A percentile compares a stretch with the other conserved stretches of the same genome.
These are phyloP conservation scores for Euplagia quadripunctaria DNA, from an alignment of 2,888 invertebrate genomes.

Conservation along the genomic window DNA sequence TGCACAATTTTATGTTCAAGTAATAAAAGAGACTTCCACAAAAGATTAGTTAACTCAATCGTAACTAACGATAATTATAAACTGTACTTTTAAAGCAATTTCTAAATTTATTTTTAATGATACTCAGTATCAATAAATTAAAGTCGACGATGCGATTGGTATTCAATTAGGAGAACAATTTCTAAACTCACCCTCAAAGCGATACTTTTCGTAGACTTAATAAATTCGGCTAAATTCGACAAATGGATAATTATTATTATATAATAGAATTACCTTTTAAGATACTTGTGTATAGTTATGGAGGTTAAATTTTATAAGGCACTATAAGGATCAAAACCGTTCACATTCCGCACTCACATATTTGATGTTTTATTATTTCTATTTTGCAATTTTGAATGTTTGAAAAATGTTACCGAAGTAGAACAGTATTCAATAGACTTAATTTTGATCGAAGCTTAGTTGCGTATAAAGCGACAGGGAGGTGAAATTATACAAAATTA, in stretches of 20 bases:
- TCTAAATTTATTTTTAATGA: conserved; percentile 19
- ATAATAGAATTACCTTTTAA: not conserved
- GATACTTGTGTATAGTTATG: not conserved
- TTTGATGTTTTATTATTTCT: too few relatives aligned
- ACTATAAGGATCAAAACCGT: not conserved
- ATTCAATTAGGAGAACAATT: conserved; percentile 12
- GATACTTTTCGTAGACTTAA: conserved; percentile 2
- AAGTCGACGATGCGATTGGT: conserved; percentile 7
- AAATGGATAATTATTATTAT: not conserved
- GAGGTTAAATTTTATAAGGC: not conserved
- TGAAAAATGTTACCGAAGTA: too few relatives aligned
- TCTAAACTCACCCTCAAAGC: not conserved
- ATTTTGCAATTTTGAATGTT: too few relatives aligned
- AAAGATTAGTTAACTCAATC: conserved; percentile 31
- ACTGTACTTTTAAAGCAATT: conserved; percentile 24
- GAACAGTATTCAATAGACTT: too few relatives aligned
- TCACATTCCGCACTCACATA: too few relatives aligned
- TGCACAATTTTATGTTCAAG: conserved; percentile 12
- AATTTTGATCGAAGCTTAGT: too few relatives aligned
- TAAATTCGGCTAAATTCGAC: conserved; percentile 8
- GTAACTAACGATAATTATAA: conserved; percentile 20
- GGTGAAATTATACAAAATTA: too few relatives aligned
- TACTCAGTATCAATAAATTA: conserved; percentile 20
- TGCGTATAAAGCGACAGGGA: too few relatives aligned
- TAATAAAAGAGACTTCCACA: conserved; percentile 22